Base-by-base conservation (phyloP, 1,140 invertebrate genomes). In the Cotesia vestalis region DNA sequence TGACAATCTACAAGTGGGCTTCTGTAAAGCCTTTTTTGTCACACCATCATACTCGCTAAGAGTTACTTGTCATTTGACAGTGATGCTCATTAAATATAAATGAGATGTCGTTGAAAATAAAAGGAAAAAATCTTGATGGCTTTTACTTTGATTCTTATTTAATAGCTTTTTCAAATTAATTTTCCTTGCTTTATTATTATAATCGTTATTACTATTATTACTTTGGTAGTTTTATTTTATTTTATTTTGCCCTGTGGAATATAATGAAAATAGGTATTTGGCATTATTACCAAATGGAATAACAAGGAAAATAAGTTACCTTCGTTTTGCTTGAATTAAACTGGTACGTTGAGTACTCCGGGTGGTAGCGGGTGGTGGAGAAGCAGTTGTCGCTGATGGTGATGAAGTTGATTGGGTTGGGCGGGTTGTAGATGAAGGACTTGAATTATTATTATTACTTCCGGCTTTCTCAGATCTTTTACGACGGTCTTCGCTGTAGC, bases 381-480 rank as follows among this genome's bases (percentile, higher is more conserved):
- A 72, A 12, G 71, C 74, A 0, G 74, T 73, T 8, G 73, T 71
- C 5, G 73, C 68, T 17, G 75, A 63, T 4, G 75, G 61, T 5
- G 75, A 63, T 1, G 80, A 74, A 27, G 78, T 77, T 12, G 69
- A 72, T 5, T 75, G 59, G 5, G 76, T 70, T 53, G 60, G 17
- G n/a, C 35, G 60, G 9, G 46, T 38, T 6, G 27, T 20, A 12
- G 61, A 61, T 4, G 64, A 69, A 3, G 52, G 70, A 63, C 46
- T 64, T 1, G 6, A 17, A 5, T 4, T 5, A 60, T 46, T 5
- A 60, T 46, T 46, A 11, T 46, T 46, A 46, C 40, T 46, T 46
- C 40, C 40, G 40, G 8, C 38, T 38, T 78, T 80, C 12, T 83
- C 79, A 5, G 81, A 83, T 20, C 81, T 73, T 60, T 84, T 84